Evolutionary conservation across 1,140 invertebrate genomes (phyloP).

Genomic region (Bombus ignitus): DNA sequence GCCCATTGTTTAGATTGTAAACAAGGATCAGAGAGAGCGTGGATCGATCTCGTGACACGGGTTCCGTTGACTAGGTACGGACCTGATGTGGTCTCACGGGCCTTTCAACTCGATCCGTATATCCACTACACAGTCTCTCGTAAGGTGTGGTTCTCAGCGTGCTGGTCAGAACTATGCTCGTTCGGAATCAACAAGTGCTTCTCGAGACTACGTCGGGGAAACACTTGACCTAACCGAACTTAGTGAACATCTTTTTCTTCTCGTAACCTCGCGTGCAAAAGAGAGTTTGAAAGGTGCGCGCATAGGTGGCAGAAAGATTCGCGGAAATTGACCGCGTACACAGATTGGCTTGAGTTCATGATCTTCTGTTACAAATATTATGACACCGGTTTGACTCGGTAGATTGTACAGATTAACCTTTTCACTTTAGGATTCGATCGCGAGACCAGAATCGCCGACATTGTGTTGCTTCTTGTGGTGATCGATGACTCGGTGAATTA

Average conservation of each 20-base stretch:
- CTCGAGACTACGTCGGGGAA: conserved; percentile 57
- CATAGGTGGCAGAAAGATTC: conserved; percentile 19
- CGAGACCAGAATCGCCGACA: neutral
- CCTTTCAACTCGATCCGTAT: conserved; percentile 73
- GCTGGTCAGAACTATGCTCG: conserved; percentile 66
- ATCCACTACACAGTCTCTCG: conserved; percentile 70
- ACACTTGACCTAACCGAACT: conserved; percentile 53
- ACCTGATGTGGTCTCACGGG: conserved; percentile 70
- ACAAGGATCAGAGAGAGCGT: neutral
- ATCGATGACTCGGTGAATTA: conserved; percentile 15
- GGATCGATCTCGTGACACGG: neutral
- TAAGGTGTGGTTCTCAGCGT: conserved; percentile 73
- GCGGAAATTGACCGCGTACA: neutral
- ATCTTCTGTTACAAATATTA: conserved; percentile 9
- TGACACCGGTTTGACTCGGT: conserved; percentile 13
- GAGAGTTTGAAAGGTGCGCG: neutral
- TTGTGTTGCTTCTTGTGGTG: neutral
- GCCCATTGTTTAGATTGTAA: neutral
- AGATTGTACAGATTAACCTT: neutral
- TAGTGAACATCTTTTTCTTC: conserved; percentile 21
- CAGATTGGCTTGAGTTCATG: conserved; percentile 6
- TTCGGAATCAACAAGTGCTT: conserved; percentile 68
- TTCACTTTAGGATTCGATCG: neutral
- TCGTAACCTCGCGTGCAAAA: neutral
- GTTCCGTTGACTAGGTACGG: conserved; percentile 40